These are phyloP conservation scores for Magallana angulata DNA, from an alignment of 1,140 invertebrate genomes.

Conservation along the genomic window DNA sequence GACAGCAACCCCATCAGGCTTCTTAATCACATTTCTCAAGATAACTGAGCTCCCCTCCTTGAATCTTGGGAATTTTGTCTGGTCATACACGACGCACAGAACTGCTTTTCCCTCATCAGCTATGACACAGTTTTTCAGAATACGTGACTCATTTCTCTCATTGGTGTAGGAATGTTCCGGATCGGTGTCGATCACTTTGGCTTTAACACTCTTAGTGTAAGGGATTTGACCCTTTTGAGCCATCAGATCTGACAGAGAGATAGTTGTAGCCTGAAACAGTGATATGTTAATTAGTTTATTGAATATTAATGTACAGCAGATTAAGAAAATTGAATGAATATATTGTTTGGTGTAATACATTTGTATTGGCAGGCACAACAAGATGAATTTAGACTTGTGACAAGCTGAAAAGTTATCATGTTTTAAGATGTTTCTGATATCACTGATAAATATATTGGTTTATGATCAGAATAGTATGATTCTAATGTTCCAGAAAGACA, in stretches of 20 bases:
- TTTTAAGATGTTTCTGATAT: not conserved
- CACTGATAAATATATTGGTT: slow-evolving; percentile 29
- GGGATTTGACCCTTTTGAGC: not conserved
- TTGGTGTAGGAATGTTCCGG: not conserved
- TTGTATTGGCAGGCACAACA: too few relatives aligned
- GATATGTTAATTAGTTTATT: not conserved
- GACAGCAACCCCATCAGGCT: not conserved
- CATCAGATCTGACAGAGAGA: not conserved
- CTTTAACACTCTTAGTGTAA: slow-evolving; percentile 21
- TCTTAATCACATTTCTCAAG: slow-evolving; percentile 25
- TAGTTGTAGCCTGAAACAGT: slow-evolving; percentile 22
- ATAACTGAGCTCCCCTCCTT: not conserved
- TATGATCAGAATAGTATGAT: slow-evolving; percentile 54
- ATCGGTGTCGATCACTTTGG: not conserved
- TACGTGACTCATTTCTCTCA: not conserved
- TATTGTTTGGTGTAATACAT: too few relatives aligned
- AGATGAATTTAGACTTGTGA: too few relatives aligned
- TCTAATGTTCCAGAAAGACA: slow-evolving; percentile 43
- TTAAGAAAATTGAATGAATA: not conserved
- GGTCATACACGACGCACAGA: not conserved
- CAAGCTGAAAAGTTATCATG: too few relatives aligned
- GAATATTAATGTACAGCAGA: not conserved
- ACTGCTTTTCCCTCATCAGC: slow-evolving; percentile 5
- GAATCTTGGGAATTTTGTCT: slow-evolving; percentile 11
- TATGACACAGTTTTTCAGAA: slow-evolving; percentile 5